Conservation (phyloP, 2,113 vertebrate genomes). For the Osmerus mordax region DNA sequence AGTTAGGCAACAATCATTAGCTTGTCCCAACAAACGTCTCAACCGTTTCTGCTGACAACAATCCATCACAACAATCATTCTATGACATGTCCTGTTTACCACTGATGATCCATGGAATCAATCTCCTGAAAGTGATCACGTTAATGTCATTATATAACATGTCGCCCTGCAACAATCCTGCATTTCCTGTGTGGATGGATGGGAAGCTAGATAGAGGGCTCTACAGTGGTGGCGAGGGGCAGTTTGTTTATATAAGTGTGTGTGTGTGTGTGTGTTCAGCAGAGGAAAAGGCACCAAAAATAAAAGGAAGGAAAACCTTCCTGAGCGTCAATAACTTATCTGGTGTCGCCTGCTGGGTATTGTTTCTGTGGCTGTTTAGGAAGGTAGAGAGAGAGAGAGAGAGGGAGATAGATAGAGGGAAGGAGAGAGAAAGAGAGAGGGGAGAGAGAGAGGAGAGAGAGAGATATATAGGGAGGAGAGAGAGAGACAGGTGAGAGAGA, state of each 20-base stretch:
- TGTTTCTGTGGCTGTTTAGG: conserved; percentile 66
- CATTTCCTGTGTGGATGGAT: conserved; percentile 18
- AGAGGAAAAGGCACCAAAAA: conserved; percentile 59
- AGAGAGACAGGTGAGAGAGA: no score
- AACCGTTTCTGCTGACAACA: no score
- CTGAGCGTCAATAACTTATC: conserved; percentile 69
- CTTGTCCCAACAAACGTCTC: no score
- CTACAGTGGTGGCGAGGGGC: not conserved
- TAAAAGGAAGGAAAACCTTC: conserved; percentile 72
- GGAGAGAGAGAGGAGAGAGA: no score
- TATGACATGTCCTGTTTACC: no score
- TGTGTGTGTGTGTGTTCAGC: conserved; percentile 30
- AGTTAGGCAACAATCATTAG: no score
- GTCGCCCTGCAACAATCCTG: conserved; percentile 20
- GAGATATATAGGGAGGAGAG: no score
- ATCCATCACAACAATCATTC: no score
- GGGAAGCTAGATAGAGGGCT: conserved; percentile 4
- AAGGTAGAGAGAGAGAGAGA: conserved; percentile 35
- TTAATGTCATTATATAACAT: not conserved
- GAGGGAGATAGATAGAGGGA: not conserved
- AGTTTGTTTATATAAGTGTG: conserved; percentile 7
- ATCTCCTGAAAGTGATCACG: conserved; percentile 27
- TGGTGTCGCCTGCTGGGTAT: conserved; percentile 67
- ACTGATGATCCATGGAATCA: no score
- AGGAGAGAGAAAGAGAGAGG: no score